Evolutionary conservation across 2,888 invertebrate species (phyloP).

Genomic region (Cheilosia variabilis): DNA sequence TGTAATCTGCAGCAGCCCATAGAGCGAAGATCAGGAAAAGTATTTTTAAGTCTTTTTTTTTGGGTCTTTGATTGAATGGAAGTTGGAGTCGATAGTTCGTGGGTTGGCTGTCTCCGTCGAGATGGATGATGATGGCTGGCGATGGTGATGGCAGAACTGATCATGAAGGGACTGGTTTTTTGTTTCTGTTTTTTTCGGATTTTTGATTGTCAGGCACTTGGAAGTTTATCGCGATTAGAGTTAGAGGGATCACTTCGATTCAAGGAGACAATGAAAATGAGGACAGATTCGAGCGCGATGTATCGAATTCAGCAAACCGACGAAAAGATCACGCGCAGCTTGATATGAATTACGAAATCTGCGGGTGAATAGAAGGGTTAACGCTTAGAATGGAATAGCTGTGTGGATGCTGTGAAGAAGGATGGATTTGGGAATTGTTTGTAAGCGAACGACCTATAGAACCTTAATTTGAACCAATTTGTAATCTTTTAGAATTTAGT

Average conservation of each 20-base stretch:
- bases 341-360: constrained; percentile 27
- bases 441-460: too few relatives aligned
- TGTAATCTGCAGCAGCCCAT: constrained; percentile 1
- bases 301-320: constrained; percentile 28
- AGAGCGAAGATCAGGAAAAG: constrained; percentile 66
- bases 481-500: too few relatives aligned
- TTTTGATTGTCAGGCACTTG: constrained; percentile 64
- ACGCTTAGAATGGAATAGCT: background rate
- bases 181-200: background rate
- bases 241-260: constrained; percentile 30
- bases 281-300: constrained; percentile 56
- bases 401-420: background rate
- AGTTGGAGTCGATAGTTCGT: constrained; percentile 55
- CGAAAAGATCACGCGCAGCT: constrained; percentile 40
- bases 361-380: constrained; percentile 4
- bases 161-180: constrained; percentile 73
- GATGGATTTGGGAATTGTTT: too few relatives aligned
- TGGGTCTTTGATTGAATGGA: constrained; percentile 51
- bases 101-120: constrained; percentile 49
- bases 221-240: constrained; percentile 64
- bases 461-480: too few relatives aligned
- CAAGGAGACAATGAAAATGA: constrained; percentile 54
- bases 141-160: constrained; percentile 36
- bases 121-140: constrained; percentile 38
- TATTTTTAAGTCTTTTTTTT: constrained; percentile 41